These are phyloP conservation scores for Helleia helle DNA, from an alignment of 2,888 invertebrate species.

Conservation along the genomic window DNA sequence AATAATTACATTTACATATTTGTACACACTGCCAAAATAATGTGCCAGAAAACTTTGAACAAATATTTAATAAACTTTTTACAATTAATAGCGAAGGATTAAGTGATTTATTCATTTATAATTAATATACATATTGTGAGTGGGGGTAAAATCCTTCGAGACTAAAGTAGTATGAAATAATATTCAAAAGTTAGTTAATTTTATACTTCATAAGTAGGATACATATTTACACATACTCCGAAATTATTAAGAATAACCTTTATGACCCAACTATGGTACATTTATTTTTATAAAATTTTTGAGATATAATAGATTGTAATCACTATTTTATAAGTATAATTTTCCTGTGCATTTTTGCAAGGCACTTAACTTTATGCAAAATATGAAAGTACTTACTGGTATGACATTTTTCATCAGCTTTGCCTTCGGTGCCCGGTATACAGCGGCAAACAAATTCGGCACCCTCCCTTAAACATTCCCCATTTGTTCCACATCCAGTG, in stretches of 20 bases:
- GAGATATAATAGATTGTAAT: background rate
- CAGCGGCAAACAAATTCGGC: constrained; percentile 88
- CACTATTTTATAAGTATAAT: background rate
- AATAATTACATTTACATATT: constrained; percentile 19
- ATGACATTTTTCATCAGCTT: constrained; percentile 81
- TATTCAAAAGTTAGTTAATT: background rate
- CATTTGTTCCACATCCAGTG: constrained; percentile 87
- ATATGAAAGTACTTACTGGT: constrained; percentile 55
- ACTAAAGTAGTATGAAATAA: background rate
- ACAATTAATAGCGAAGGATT: constrained; percentile 12
- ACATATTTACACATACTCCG: constrained; percentile 1
- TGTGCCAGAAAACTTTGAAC: constrained; percentile 4
- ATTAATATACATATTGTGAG: background rate
- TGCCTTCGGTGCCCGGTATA: constrained; percentile 82
- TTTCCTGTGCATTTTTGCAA: background rate
- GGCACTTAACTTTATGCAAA: background rate
- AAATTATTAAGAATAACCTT: background rate
- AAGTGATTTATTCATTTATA: background rate
- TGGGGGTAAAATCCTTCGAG: background rate
- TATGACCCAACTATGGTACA: constrained; percentile 2
- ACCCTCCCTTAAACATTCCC: constrained; percentile 89
- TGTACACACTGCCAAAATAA: constrained; percentile 16
- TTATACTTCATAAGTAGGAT: background rate
- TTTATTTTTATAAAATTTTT: background rate
- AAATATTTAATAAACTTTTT: constrained; percentile 11